Conservation (phyloP, 2,113 vertebrate species). For the Taxidea taxus region DNA sequence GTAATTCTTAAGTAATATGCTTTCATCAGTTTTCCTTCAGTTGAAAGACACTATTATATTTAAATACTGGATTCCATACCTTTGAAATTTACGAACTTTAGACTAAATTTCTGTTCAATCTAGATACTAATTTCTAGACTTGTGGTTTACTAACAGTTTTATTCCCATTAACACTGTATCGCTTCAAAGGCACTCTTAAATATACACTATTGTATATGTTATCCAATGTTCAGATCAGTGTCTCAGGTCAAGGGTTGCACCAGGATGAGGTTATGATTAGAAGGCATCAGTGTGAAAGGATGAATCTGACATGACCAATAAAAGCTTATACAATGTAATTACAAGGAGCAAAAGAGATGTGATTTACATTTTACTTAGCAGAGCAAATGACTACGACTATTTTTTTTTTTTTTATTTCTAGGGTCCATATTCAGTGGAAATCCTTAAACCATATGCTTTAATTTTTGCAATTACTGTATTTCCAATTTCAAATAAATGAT, state of each 20-base stretch:
- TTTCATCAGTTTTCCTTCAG: neutral
- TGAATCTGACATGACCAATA: neutral
- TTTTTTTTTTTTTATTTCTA: neutral
- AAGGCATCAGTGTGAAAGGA: neutral
- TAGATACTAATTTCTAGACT: neutral
- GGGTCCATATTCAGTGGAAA: neutral
- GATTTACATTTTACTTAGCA: neutral
- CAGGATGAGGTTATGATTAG: neutral
- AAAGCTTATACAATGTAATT: neutral
- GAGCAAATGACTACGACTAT: neutral
- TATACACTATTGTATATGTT: neutral
- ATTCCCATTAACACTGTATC: neutral
- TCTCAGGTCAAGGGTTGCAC: neutral
- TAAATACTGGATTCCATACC: neutral
- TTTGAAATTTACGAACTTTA: neutral
- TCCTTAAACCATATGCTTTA: neutral
- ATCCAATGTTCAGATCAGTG: neutral
- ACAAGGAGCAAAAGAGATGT: neutral
- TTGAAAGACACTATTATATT: neutral
- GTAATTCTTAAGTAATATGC: conserved; percentile 9
- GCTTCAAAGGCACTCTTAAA: neutral
- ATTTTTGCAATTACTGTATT: neutral
- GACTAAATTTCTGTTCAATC: neutral
- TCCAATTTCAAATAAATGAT: neutral
- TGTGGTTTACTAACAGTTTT: neutral